Conservation (phyloP, 2,797 vertebrate genomes). For the Oceanodroma leucorhoa region DNA sequence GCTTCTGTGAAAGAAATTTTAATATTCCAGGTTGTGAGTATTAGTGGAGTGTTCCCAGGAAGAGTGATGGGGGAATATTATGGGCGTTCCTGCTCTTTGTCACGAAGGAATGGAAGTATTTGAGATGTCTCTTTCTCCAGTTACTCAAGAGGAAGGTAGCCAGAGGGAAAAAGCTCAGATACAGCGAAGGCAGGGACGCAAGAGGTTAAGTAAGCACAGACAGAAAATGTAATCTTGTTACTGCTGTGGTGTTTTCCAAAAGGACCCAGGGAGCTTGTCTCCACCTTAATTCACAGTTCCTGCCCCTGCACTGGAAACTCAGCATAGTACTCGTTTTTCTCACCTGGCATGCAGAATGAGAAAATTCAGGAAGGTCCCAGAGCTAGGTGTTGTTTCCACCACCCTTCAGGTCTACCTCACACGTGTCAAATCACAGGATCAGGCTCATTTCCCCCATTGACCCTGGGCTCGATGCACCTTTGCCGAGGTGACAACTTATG, state of each 20-base stretch:
- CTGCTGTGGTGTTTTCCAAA: neutral
- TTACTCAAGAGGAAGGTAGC: neutral
- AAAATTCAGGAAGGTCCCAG: neutral
- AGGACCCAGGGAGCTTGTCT: neutral
- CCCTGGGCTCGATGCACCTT: fast-evolving
- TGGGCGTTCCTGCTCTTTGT: neutral
- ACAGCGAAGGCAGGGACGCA: fast-evolving
- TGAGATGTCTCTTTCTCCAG: neutral
- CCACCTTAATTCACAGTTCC: neutral
- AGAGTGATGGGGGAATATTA: neutral
- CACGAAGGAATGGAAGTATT: neutral
- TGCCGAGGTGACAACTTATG: neutral
- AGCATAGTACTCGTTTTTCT: neutral
- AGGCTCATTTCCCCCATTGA: neutral
- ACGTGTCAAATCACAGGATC: fast-evolving
- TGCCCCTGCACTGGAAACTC: neutral
- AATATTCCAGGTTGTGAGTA: neutral
- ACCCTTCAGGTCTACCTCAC: neutral
- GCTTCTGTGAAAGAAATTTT: neutral
- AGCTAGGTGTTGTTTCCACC: neutral
- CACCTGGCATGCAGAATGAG: neutral
- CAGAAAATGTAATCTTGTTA: neutral
- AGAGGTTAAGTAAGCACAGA: neutral
- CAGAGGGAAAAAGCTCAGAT: neutral
- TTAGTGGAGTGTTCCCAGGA: neutral